These are phyloP conservation scores for Fragum fragum DNA, from an alignment of 2,888 invertebrate genomes.

Conservation along the genomic window DNA sequence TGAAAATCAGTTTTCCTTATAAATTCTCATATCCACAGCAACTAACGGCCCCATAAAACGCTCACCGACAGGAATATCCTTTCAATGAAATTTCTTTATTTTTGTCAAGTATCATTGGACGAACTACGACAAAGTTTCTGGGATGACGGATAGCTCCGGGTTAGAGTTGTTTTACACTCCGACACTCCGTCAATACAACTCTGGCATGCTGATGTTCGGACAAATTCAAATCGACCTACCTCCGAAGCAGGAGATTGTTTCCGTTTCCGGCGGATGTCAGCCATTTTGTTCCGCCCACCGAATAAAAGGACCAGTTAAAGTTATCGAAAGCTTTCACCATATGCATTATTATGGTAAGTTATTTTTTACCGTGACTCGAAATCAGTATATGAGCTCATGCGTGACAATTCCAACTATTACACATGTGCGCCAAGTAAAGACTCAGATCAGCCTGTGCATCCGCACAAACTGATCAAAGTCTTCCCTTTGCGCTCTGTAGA, in stretches of 20 bases:
- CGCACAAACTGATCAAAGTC: no score
- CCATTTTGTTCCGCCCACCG: constrained; percentile 27
- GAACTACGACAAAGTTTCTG: constrained; percentile 8
- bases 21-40: no score
- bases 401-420: no score
- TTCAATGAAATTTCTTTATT: no score
- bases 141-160: constrained; percentile 31
- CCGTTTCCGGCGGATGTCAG: constrained; percentile 35
- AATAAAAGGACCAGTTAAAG: constrained; percentile 17
- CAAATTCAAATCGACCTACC: constrained; percentile 19
- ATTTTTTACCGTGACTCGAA: no score
- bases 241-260: constrained; percentile 1
- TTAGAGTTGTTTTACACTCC: constrained; percentile 24
- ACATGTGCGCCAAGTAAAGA: no score
- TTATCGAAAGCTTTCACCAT: constrained; percentile 37
- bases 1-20: no score
- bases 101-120: constrained; percentile 46
- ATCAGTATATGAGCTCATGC: no score
- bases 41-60: no score
- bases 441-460: no score
- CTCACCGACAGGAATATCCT: no score
- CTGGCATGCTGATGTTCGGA: constrained; percentile 32
- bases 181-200: constrained; percentile 6
- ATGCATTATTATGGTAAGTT: constrained; percentile 37
- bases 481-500: no score